Base-by-base conservation (phyloP, 2,113 vertebrate species). In the Brienomyrus longianalis region DNA sequence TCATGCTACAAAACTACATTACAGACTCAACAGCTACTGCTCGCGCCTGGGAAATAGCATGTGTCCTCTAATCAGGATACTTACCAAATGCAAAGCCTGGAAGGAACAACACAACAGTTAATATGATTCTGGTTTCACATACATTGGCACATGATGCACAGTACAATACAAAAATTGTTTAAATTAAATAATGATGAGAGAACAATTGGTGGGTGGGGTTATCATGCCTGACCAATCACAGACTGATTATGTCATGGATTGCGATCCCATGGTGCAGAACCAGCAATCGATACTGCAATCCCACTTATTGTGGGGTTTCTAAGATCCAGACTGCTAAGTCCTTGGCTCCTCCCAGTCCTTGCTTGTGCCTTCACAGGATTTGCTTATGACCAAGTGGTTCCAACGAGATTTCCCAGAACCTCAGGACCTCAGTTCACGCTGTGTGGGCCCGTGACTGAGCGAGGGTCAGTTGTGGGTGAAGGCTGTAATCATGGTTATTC, bases 41-140 rank as follows among this genome's bases (percentile, higher is more conserved):
- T 5, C 74, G 43, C 15, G 3, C 35, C 54, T 23, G 19, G 19
- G 31, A 47, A 89, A 43, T 89, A 90, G 43, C 74, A 70, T 91
- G 93, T 90, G 13, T 80, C 90, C 91, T 90, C 93, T 92, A 92
- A 92, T 85, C 92, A 91, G 88, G 54, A 90, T 90, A 92, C 91
- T 93, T 91, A 91, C 90, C 86, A 62, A 92, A 91, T 90, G 80
- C 21, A 93, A 92, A 89, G 91, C 93, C 91, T 92, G 89, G 15
- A 91, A 89, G 91, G 92, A 93, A 93, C 90, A 93, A 90, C 87
- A 83, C 90, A 88, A 90, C 90, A 90, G 92, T 94, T 91, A 80
- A 94, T 94, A 92, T 93, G 90, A 91, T 93, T 90, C 51, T 88
- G 88, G 89, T 92, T 91, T 56, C 27, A 19, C 3, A 56, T 35